Evolutionary conservation across 1,140 invertebrate species (phyloP).

Genomic region (Meloidogyne floridensis): DNA sequence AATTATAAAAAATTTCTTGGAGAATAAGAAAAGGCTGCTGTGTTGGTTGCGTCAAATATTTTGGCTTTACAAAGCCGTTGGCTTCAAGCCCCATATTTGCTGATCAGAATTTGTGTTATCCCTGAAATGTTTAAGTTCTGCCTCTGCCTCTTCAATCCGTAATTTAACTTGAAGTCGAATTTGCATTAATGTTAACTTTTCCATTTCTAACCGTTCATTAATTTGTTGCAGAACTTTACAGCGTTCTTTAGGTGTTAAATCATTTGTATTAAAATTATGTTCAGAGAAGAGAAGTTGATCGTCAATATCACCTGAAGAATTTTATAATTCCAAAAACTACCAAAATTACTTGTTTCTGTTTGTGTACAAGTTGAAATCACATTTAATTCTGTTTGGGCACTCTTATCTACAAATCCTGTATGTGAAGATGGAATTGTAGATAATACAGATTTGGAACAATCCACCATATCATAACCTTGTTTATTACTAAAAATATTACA

Average conservation of each 20-base stretch:
- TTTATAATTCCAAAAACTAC: background rate
- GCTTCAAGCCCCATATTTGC: background rate
- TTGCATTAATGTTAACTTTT: conserved; percentile 41
- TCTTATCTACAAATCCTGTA: background rate
- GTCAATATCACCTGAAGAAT: background rate
- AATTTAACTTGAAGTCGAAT: conserved; percentile 47
- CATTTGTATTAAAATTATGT: conserved; percentile 11
- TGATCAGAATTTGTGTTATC: background rate
- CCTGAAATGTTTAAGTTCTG: background rate
- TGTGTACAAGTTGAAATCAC: conserved; percentile 5
- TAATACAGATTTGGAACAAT: background rate
- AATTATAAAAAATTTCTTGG: too few relatives aligned
- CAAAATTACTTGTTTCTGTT: background rate
- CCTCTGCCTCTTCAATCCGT: conserved; percentile 43
- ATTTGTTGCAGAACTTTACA: conserved; percentile 38
- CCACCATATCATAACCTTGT: background rate
- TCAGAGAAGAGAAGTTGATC: background rate
- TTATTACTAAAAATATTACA: conserved; percentile 7
- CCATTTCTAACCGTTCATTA: conserved; percentile 43
- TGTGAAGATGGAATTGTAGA: background rate
- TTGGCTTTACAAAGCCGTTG: background rate
- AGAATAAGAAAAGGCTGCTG: too few relatives aligned
- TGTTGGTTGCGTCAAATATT: too few relatives aligned
- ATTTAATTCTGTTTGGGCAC: background rate
- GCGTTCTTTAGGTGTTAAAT: conserved; percentile 37